Evolutionary conservation across 1,140 invertebrate genomes (phyloP).

Genomic region (Anagrus nilaparvatae): DNA sequence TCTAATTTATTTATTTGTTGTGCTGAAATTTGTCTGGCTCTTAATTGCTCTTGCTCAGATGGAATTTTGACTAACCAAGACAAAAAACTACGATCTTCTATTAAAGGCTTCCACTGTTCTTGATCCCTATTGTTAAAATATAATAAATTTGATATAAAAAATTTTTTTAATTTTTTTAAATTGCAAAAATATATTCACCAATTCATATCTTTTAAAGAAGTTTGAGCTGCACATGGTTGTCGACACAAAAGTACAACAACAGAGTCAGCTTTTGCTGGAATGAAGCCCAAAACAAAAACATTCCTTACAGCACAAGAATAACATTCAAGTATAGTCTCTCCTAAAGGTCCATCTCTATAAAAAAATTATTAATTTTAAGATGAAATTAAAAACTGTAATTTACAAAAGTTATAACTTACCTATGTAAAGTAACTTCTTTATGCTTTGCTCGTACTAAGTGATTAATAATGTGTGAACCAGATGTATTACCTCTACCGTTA

Average conservation of each 20-base stretch:
- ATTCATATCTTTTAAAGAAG: constrained; percentile 95
- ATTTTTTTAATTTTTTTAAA: constrained; percentile 27
- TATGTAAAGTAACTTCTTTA: constrained; percentile 96
- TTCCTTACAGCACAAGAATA: constrained; percentile 97
- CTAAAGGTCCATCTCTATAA: constrained; percentile 84
- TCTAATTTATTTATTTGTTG: constrained; percentile 97
- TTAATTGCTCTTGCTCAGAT: constrained; percentile 87
- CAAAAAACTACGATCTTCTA: constrained; percentile 89
- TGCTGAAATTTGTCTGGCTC: constrained; percentile 90
- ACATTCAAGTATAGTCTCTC: constrained; percentile 96
- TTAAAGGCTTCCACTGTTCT: constrained; percentile 97
- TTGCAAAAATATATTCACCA: constrained; percentile 52
- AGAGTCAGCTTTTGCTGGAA: constrained; percentile 97
- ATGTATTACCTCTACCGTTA: constrained; percentile 95
- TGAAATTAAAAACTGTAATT: neutral
- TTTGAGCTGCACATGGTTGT: constrained; percentile 95
- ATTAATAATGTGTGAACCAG: constrained; percentile 97
- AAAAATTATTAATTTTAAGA: constrained; percentile 3
- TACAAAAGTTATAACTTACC: constrained; percentile 27
- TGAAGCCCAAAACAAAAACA: constrained; percentile 97
- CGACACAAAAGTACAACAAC: constrained; percentile 97
- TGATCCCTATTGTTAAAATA: constrained; percentile 60
- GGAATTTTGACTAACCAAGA: constrained; percentile 96
- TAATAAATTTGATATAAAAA: constrained; percentile 1
- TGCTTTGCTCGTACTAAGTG: constrained; percentile 97